Evolutionary conservation across 37 sponge, comb jelly and placozoan species (phyloP).

Genomic region (Aplysina aerophoba): DNA sequence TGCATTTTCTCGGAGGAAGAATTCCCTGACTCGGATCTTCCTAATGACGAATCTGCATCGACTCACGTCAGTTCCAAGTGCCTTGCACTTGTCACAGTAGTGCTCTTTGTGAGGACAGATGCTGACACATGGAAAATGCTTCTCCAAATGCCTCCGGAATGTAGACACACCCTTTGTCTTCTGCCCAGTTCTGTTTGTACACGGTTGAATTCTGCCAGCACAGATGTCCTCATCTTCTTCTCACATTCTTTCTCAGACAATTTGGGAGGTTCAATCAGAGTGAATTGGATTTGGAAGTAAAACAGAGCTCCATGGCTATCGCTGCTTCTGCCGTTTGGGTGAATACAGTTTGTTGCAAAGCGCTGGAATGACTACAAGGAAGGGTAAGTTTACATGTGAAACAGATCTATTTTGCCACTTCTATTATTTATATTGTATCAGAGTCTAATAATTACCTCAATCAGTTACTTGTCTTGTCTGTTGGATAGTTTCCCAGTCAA

Average conservation of each 20-base stretch:
- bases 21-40: conserved; percentile 41
- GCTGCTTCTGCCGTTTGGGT: conserved; percentile 51
- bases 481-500: not conserved
- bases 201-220: conserved; percentile 17
- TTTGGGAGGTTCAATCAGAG: not conserved
- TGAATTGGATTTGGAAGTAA: conserved; percentile 32
- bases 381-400: too few species aligned
- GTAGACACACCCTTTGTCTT: conserved; percentile 7
- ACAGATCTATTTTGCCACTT: not conserved
- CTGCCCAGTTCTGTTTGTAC: conserved; percentile 47
- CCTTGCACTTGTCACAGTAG: conserved; percentile 59
- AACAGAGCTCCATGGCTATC: conserved; percentile 34
- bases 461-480: not conserved
- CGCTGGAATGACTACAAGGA: too few species aligned
- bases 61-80: conserved; percentile 3
- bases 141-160: conserved; percentile 38
- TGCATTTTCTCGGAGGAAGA: not conserved
- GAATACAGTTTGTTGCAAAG: conserved; percentile 1
- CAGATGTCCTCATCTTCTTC: not conserved
- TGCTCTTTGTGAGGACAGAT: conserved; percentile 33
- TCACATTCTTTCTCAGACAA: not conserved
- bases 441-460: not conserved
- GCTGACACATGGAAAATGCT: conserved; percentile 21
- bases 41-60: conserved; percentile 3
- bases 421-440: not conserved